A percentile compares a stretch with the other conserved stretches of the same genome.
phyloP scores from a whole-genome alignment of 2,888 invertebrate genomes.

The Lasioglossum zephyrum region DNA sequence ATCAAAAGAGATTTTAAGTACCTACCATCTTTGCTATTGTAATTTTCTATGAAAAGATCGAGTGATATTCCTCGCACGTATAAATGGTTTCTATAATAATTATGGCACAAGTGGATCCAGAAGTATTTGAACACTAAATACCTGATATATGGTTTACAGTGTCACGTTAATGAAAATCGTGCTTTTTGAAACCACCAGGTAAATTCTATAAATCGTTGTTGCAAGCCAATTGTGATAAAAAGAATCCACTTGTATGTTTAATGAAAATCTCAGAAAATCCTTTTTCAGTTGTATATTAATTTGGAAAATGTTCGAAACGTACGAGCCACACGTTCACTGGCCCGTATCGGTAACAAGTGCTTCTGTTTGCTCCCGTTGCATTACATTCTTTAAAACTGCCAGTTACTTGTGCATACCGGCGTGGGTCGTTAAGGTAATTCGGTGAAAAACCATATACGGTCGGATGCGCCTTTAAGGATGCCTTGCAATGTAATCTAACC shows the following conservation, averaged over 20 bases:
- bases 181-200: background rate
- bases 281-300: background rate
- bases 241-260: background rate
- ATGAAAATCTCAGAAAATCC: background rate
- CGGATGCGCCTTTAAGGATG: slow-evolving; percentile 57
- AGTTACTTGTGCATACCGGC: slow-evolving; percentile 34
- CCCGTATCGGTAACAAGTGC: background rate
- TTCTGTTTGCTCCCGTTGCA: background rate
- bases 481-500: slow-evolving; percentile 41
- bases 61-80: too few species aligned
- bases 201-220: background rate
- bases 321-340: background rate
- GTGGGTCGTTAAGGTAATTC: slow-evolving; percentile 57
- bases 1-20: too few species aligned
- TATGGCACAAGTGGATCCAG: too few species aligned
- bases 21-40: too few species aligned
- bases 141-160: too few species aligned
- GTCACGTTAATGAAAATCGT: too few species aligned
- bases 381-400: background rate
- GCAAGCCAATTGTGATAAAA: too few species aligned
- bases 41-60: too few species aligned
- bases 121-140: too few species aligned
- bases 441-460: slow-evolving; percentile 50
- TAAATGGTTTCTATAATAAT: too few species aligned
- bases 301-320: background rate